Evolutionary conservation across 2,113 vertebrate genomes (phyloP).

Genomic region (Leptobrachium leishanense): DNA sequence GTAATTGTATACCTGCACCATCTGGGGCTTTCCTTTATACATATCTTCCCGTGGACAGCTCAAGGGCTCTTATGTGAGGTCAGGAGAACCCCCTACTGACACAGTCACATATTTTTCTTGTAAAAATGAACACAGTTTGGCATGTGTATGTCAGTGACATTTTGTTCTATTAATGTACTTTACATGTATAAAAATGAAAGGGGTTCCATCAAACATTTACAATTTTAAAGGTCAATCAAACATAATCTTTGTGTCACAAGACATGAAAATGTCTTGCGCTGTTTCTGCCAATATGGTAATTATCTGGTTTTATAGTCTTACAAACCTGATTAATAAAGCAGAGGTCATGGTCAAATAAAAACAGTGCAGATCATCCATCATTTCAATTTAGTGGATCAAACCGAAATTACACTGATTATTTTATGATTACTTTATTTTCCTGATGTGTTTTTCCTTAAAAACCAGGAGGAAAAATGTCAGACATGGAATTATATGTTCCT

Average conservation of each 20-base stretch:
- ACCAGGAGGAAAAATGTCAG: too few relatives aligned
- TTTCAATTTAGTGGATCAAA: conserved; percentile 9
- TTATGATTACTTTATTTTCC: conserved; percentile 8
- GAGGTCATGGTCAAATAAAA: conserved; percentile 22
- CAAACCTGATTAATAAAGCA: conserved; percentile 31
- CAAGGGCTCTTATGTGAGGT: conserved; percentile 43
- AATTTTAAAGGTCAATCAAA: conserved; percentile 35
- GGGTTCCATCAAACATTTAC: conserved; percentile 25
- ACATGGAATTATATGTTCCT: too few relatives aligned
- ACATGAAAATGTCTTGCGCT: conserved; percentile 33
- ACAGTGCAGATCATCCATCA: not conserved
- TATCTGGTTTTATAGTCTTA: conserved; percentile 34
- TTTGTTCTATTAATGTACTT: conserved; percentile 29
- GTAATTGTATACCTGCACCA: conserved; percentile 44
- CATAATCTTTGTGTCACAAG: conserved; percentile 30
- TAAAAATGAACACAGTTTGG: conserved; percentile 37
- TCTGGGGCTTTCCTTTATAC: conserved; percentile 43
- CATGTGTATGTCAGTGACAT: conserved; percentile 38
- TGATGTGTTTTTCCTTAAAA: not conserved
- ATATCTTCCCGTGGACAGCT: conserved; percentile 45
- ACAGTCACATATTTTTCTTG: conserved; percentile 43
- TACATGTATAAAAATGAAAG: conserved; percentile 25
- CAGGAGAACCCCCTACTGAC: conserved; percentile 39
- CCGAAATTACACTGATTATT: conserved; percentile 25
- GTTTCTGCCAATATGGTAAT: conserved; percentile 27